A percentile compares a stretch with the other conserved stretches of the same genome.
phyloP scores from a whole-genome alignment of 2,797 vertebrate species.

The Eremophila alpestris region DNA sequence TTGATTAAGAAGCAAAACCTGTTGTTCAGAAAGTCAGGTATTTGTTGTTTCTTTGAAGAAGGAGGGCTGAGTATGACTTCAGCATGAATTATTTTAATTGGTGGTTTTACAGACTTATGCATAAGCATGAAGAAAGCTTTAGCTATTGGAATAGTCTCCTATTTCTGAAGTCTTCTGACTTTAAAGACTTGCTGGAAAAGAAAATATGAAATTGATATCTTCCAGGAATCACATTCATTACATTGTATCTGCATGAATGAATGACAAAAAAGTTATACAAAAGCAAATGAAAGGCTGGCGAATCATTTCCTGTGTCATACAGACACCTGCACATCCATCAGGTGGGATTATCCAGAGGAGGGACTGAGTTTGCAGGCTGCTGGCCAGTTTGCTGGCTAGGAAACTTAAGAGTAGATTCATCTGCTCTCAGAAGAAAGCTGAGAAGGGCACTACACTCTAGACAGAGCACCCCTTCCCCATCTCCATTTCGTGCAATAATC shows the following conservation, averaged over 20 bases:
- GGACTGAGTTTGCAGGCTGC: not conserved
- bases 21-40: slow-evolving; percentile 1
- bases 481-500: not conserved
- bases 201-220: slow-evolving; percentile 25
- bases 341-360: not conserved
- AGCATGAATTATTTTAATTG: slow-evolving; percentile 51
- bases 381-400: not conserved
- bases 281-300: not conserved
- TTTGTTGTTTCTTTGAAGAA: slow-evolving; percentile 30
- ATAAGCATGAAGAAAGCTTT: slow-evolving; percentile 33
- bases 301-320: not conserved
- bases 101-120: slow-evolving; percentile 43
- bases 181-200: slow-evolving; percentile 23
- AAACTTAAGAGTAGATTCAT: not conserved
- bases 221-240: slow-evolving; percentile 41
- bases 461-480: rapidly evolving
- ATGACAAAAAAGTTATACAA: slow-evolving; percentile 43
- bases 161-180: slow-evolving; percentile 46
- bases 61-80: not conserved
- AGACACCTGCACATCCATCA: slow-evolving; percentile 4
- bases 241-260: slow-evolving; percentile 61
- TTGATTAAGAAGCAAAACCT: not conserved
- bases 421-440: not conserved
- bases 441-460: not conserved
- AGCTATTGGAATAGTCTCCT: slow-evolving; percentile 13